Conservation (phyloP, 2,888 invertebrate species). For the Nomada ruficornis region DNA sequence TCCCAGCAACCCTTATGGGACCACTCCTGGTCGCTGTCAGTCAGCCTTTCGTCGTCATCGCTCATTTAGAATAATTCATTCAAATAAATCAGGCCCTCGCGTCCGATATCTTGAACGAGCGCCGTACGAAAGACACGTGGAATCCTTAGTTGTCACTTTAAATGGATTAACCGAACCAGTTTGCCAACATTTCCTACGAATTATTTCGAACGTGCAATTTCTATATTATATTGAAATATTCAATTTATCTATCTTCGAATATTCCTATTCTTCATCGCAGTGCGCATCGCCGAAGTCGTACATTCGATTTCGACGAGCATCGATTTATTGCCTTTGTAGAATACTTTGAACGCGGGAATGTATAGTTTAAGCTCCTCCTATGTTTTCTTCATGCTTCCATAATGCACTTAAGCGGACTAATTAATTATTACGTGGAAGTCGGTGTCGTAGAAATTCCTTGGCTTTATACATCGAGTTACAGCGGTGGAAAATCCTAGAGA, state of each 20-base stretch:
- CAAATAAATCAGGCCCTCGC: slow-evolving; percentile 31
- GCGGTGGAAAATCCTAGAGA: not conserved
- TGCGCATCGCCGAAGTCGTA: not conserved
- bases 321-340: not conserved
- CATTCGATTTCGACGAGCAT: not conserved
- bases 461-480: not conserved
- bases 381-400: slow-evolving; percentile 7
- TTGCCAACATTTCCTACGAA: not conserved
- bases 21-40: slow-evolving; percentile 76
- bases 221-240: not conserved
- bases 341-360: too few species aligned
- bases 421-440: not conserved
- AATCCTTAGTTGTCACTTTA: not conserved
- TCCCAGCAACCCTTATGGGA: slow-evolving; percentile 70
- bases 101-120: not conserved
- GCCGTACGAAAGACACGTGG: not conserved
- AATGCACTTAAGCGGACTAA: slow-evolving; percentile 11
- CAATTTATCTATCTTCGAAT: too few species aligned
- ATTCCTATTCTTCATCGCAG: not conserved
- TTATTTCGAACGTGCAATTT: not conserved
- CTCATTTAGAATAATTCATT: slow-evolving; percentile 80
- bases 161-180: not conserved
- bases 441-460: not conserved
- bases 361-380: not conserved
- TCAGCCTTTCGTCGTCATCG: slow-evolving; percentile 81